Evolutionary conservation across 1,140 invertebrate species (phyloP).

Genomic region (Archegozetes longisetosus): DNA sequence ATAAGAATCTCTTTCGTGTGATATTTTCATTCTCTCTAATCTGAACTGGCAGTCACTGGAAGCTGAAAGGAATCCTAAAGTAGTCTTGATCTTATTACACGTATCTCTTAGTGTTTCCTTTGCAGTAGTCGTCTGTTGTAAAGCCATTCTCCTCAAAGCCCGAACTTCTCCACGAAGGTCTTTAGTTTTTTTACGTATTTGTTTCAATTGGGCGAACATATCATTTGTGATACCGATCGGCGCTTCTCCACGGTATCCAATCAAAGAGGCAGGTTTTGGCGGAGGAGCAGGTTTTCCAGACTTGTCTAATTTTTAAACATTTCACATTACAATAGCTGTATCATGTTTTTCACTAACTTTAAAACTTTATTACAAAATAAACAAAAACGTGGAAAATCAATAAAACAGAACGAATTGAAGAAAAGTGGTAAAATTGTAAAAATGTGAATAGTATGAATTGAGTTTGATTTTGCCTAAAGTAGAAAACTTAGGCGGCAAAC

Average conservation of each 20-base stretch:
- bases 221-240: constrained; percentile 46
- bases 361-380: background rate
- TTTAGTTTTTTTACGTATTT: constrained; percentile 72
- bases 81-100: constrained; percentile 20
- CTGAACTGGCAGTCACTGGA: constrained; percentile 36
- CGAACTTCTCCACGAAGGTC: constrained; percentile 73
- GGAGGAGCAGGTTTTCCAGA: constrained; percentile 54
- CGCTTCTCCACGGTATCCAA: constrained; percentile 6
- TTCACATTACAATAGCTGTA: no score
- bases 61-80: constrained; percentile 1
- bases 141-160: constrained; percentile 68
- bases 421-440: no score
- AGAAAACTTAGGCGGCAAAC: no score
- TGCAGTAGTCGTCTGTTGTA: constrained; percentile 74
- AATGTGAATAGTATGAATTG: no score
- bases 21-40: constrained; percentile 46
- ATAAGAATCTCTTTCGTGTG: constrained; percentile 65
- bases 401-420: no score
- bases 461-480: no score
- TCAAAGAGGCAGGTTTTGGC: constrained; percentile 56
- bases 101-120: constrained; percentile 63
- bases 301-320: background rate
- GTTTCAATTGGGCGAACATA: constrained; percentile 65
- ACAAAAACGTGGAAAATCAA: background rate
- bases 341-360: background rate